Evolutionary conservation across 2,113 vertebrate species (phyloP).

Genomic region (Malaclemys terrapin): DNA sequence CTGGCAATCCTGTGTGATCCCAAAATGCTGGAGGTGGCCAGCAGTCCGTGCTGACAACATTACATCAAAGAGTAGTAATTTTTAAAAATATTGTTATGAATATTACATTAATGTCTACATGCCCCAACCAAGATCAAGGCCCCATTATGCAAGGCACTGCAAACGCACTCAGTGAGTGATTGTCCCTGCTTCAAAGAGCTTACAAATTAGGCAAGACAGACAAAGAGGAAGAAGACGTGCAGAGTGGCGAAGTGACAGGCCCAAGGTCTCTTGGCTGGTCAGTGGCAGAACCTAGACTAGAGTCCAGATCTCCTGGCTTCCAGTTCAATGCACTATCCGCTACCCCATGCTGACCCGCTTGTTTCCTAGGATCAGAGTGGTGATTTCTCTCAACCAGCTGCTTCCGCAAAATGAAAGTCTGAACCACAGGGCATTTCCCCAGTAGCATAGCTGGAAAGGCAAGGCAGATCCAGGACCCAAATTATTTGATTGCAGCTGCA

Average conservation of each 20-base stretch:
- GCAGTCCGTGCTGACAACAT: not conserved
- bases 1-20: fast-evolving
- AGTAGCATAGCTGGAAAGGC: not conserved
- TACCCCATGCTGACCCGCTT: not conserved
- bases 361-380: not conserved
- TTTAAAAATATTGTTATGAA: not conserved
- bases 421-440: not conserved
- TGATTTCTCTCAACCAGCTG: not conserved
- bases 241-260: fast-evolving
- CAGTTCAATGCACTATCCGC: not conserved
- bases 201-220: not conserved
- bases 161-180: not conserved
- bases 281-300: not conserved
- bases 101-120: not conserved
- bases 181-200: not conserved
- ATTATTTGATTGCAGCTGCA: not conserved
- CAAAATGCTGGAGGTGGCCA: not conserved
- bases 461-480: not conserved
- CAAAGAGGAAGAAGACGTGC: not conserved
- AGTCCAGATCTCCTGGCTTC: not conserved
- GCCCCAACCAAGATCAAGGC: not conserved
- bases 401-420: not conserved
- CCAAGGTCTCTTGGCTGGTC: not conserved
- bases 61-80: fast-evolving
- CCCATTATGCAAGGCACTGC: not conserved